A percentile compares a stretch with the other conserved stretches of the same genome.
phyloP scores from a whole-genome alignment of 2,797 vertebrate genomes.

The Epinephelus malabaricus region DNA sequence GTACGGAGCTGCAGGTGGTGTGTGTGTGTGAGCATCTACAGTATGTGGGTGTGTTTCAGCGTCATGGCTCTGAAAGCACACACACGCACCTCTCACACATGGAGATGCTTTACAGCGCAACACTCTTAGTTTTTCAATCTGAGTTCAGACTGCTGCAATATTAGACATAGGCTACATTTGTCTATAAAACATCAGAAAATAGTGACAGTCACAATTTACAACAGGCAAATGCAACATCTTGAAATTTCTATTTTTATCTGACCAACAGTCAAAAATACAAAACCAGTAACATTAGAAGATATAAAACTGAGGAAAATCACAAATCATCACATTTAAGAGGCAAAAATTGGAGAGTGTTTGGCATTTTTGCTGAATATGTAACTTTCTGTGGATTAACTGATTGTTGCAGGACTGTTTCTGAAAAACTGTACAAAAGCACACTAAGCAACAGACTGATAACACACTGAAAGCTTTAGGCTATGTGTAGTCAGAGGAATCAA shows the following conservation, averaged over 20 bases:
- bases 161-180: neutral
- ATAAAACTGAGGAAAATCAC: neutral
- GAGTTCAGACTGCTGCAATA: neutral
- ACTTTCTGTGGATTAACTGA: neutral
- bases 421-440: conserved; percentile 6
- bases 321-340: neutral
- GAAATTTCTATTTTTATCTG: neutral
- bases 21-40: conserved; percentile 18
- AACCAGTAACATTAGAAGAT: neutral
- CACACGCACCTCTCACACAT: conserved; percentile 14
- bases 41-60: conserved; percentile 44
- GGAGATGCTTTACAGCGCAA: neutral
- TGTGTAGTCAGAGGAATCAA: neutral
- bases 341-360: neutral
- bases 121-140: neutral
- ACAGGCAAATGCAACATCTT: neutral
- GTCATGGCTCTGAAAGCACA: neutral
- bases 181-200: neutral
- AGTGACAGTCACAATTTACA: neutral
- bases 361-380: neutral
- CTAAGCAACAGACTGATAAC: neutral
- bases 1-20: conserved; percentile 36
- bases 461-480: neutral
- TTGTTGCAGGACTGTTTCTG: neutral
- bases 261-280: neutral